A percentile compares a stretch with the other conserved stretches of the same genome.
phyloP scores from a whole-genome alignment of 1,140 invertebrate genomes.

The Drosophila subpulchrella region DNA sequence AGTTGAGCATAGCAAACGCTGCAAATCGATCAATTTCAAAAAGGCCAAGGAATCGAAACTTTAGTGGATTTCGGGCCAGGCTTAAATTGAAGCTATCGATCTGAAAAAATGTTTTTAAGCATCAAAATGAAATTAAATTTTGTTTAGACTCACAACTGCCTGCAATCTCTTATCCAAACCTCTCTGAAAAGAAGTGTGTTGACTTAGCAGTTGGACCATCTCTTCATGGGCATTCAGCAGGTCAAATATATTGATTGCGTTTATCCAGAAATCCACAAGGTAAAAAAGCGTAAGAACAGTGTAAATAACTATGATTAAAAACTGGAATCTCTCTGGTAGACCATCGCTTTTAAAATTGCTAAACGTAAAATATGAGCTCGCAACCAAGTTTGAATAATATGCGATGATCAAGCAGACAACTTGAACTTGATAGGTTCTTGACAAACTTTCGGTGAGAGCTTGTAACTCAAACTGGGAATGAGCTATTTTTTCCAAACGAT shows the following conservation, averaged over 20 bases:
- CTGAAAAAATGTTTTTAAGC: neutral
- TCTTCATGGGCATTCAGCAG: neutral
- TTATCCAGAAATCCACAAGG: neutral
- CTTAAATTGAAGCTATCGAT: constrained; percentile 16
- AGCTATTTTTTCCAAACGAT: neutral
- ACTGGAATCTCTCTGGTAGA: too few relatives aligned
- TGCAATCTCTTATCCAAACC: neutral
- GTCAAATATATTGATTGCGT: neutral
- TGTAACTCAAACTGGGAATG: neutral
- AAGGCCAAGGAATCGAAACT: neutral
- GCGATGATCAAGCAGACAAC: neutral
- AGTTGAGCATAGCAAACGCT: neutral
- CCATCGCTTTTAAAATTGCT: neutral
- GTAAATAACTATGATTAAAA: too few relatives aligned
- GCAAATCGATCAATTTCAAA: constrained; percentile 7
- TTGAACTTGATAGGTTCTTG: neutral
- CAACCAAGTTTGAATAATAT: neutral
- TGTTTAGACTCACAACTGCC: neutral
- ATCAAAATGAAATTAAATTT: neutral
- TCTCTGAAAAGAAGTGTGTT: neutral
- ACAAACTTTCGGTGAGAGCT: neutral
- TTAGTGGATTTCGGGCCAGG: constrained; percentile 20
- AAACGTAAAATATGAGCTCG: neutral
- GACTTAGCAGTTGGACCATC: neutral
- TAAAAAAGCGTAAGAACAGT: neutral